Percentiles rank a stretch among this genome's conserved stretches.
Evolutionary conservation across 2,888 invertebrate genomes (phyloP).

Genomic region (Xestoiulus laeticollis): DNA sequence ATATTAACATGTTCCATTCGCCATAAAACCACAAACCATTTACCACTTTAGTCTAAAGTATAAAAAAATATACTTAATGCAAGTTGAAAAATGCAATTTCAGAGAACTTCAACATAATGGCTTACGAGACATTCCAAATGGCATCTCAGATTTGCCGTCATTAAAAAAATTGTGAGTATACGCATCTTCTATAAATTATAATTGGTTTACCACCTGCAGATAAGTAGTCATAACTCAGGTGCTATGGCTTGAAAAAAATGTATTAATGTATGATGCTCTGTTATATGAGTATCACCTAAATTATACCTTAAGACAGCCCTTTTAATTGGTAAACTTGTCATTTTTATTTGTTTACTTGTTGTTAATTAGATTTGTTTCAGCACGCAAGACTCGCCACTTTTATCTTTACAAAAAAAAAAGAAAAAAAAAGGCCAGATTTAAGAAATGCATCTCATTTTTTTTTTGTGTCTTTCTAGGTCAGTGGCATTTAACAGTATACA

Average conservation of each 20-base stretch:
- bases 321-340: neutral
- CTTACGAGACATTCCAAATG: conserved; percentile 78
- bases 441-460: neutral
- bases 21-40: no score
- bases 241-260: neutral
- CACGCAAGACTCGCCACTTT: neutral
- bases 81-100: conserved; percentile 54
- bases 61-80: neutral
- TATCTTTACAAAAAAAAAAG: no score
- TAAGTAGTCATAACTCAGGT: neutral
- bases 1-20: no score
- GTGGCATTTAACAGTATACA: conserved; percentile 84
- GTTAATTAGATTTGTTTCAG: neutral
- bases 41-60: no score
- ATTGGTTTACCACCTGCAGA: neutral
- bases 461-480: conserved; percentile 70
- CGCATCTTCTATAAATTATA: neutral
- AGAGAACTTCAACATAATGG: conserved; percentile 80
- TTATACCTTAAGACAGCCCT: neutral
- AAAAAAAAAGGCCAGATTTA: neutral
- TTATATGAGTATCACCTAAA: neutral
- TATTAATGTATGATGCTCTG: neutral
- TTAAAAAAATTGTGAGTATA: conserved; percentile 86
- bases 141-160: conserved; percentile 76
- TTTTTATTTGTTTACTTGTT: neutral